Percentiles rank a stretch among this genome's conserved stretches.
Conservation (phyloP, 2,113 vertebrate genomes). For the Corythornis madagascariensis region DNA sequence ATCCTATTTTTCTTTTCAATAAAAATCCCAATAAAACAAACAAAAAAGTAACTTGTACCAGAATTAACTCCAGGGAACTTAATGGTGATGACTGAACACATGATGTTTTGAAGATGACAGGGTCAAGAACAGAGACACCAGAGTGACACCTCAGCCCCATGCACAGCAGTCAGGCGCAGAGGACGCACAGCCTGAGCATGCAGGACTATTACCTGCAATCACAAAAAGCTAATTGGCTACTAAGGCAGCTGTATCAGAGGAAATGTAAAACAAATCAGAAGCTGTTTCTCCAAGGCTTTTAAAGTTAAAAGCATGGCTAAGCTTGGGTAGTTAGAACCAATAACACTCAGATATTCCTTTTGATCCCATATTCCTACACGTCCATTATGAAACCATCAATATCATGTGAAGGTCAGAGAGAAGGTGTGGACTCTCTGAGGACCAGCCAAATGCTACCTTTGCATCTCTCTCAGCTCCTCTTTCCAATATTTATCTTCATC, state of each 20-base stretch:
- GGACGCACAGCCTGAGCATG: not conserved
- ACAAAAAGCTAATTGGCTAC: slow-evolving; percentile 18
- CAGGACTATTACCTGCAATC: not conserved
- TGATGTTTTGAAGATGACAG: not conserved
- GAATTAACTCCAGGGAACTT: not conserved
- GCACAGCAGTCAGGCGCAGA: not conserved
- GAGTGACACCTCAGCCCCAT: not conserved
- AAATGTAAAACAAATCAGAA: slow-evolving; percentile 59
- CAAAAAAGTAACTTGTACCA: not conserved
- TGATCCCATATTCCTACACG: slow-evolving; percentile 51
- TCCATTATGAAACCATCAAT: slow-evolving; percentile 48
- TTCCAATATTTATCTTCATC: not conserved
- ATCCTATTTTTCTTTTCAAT: not conserved
- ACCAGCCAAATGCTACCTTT: not conserved
- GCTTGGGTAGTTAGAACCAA: slow-evolving; percentile 51
- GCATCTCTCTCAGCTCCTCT: not conserved
- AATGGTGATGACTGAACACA: not conserved
- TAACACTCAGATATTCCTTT: slow-evolving; percentile 47
- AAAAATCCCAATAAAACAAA: not conserved
- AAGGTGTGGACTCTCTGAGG: slow-evolving; percentile 36
- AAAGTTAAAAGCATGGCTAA: slow-evolving; percentile 67
- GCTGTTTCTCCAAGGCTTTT: slow-evolving; percentile 60
- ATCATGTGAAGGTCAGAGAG: not conserved
- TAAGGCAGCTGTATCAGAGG: slow-evolving; percentile 5
- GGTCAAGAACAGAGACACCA: not conserved